phyloP scores from a whole-genome alignment of 1,140 invertebrate species.

The Pogonomyrmex barbatus region DNA sequence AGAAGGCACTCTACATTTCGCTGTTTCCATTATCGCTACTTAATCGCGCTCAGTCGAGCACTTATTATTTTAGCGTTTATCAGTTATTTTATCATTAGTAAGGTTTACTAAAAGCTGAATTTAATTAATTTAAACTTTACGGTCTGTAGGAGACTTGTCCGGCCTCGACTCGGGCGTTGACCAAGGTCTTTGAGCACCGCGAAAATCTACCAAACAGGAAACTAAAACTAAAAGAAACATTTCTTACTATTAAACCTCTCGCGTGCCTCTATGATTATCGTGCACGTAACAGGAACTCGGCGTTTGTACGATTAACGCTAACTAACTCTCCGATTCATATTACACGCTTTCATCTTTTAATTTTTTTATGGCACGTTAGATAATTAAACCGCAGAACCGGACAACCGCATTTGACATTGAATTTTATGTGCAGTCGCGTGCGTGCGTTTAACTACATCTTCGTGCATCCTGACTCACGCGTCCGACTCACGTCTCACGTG shows the following conservation, averaged over 20 bases:
- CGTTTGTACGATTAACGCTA: background rate
- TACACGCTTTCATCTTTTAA: constrained; percentile 10
- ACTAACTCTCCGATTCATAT: constrained; percentile 12
- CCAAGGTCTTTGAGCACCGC: constrained; percentile 22
- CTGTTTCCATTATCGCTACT: background rate
- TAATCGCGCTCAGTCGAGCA: background rate
- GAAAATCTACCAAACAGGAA: constrained; percentile 25
- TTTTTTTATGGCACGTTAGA: background rate
- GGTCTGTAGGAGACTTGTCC: constrained; percentile 6
- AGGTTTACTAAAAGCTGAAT: constrained; percentile 22
- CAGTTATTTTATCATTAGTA: constrained; percentile 16
- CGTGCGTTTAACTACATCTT: background rate
- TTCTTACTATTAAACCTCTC: constrained; percentile 17
- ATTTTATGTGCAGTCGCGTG: background rate
- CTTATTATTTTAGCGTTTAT: constrained; percentile 30
- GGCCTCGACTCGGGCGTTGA: constrained; percentile 43
- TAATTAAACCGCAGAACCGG: constrained; percentile 20
- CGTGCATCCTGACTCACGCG: background rate
- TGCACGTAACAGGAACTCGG: background rate
- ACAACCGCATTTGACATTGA: constrained; percentile 20
- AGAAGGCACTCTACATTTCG: background rate
- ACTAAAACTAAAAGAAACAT: constrained; percentile 6
- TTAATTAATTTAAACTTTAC: constrained; percentile 57
- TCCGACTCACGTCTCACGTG: background rate
- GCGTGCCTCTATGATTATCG: background rate